Percentiles rank a stretch among this genome's conserved stretches.
Conservation (phyloP, 2,797 vertebrate genomes). For the Babyrousa celebensis region DNA sequence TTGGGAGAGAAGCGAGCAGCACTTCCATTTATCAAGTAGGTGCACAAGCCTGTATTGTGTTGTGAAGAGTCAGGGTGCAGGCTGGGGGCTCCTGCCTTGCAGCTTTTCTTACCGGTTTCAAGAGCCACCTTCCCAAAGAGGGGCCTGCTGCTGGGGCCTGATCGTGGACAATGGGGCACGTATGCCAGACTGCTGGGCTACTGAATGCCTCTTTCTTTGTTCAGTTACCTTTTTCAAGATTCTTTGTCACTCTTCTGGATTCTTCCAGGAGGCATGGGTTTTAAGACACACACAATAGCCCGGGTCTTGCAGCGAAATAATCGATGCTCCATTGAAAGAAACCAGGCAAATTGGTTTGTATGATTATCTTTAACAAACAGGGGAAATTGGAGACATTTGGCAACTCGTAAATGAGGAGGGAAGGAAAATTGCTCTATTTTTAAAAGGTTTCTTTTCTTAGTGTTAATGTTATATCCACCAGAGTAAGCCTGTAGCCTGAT, state of each 20-base stretch:
- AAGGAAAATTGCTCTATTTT: slow-evolving; percentile 84
- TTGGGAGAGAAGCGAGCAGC: slow-evolving; percentile 68
- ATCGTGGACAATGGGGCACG: slow-evolving; percentile 80
- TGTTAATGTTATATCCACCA: background rate
- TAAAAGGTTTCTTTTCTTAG: slow-evolving; percentile 75
- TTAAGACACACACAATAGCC: slow-evolving; percentile 82
- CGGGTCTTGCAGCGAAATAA: slow-evolving; percentile 80
- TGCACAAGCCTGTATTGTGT: slow-evolving; percentile 81
- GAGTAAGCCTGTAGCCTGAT: slow-evolving; percentile 7
- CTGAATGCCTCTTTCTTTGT: slow-evolving; percentile 80
- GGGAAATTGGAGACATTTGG: slow-evolving; percentile 81
- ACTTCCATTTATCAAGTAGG: slow-evolving; percentile 87
- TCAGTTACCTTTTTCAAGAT: slow-evolving; percentile 83
- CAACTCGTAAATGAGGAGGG: slow-evolving; percentile 62
- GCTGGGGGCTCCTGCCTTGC: slow-evolving; percentile 78
- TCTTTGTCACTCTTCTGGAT: slow-evolving; percentile 86
- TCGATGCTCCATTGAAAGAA: slow-evolving; percentile 84
- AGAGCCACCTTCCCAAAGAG: slow-evolving; percentile 87
- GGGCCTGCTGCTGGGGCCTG: slow-evolving; percentile 83
- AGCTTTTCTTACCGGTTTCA: slow-evolving; percentile 85
- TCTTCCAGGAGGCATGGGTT: slow-evolving; percentile 81
- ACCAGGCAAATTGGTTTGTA: slow-evolving; percentile 85
- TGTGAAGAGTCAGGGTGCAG: slow-evolving; percentile 84
- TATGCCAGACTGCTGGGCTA: slow-evolving; percentile 82
- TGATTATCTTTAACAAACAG: slow-evolving; percentile 81